Percentiles rank a stretch among this genome's conserved stretches.
Conservation (phyloP, 2,888 invertebrate species). For the Tenthredo scrophulariae region DNA sequence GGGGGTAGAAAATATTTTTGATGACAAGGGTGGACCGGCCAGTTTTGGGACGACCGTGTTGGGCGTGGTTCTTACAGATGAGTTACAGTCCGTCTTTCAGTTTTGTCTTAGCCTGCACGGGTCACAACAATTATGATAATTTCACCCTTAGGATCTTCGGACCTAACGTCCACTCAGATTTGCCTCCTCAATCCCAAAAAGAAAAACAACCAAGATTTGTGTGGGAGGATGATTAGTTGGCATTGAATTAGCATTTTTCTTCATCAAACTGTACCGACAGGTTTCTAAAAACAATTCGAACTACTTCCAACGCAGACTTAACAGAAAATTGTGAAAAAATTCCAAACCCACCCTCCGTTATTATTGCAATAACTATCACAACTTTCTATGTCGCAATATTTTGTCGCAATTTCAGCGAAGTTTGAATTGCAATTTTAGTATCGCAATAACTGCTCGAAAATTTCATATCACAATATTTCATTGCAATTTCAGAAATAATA, state of each 20-base stretch:
- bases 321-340: neutral
- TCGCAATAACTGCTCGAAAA: neutral
- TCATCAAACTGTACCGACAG: neutral
- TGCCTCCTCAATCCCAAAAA: neutral
- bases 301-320: neutral
- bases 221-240: neutral
- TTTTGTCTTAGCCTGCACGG: constrained; percentile 41
- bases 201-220: neutral
- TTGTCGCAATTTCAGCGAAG: neutral
- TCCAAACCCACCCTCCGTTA: neutral
- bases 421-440: neutral
- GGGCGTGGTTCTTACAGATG: constrained; percentile 43
- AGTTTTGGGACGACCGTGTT: constrained; percentile 2
- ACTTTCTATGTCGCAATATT: neutral
- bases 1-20: constrained; percentile 31
- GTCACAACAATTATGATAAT: constrained; percentile 47
- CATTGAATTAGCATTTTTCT: constrained; percentile 12
- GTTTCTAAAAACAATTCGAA: neutral
- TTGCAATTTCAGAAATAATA: neutral
- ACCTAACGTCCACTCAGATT: neutral
- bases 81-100: constrained; percentile 29
- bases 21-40: constrained; percentile 35
- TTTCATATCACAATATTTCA: neutral
- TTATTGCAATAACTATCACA: neutral
- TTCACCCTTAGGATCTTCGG: constrained; percentile 20